These are phyloP conservation scores for Sebastiscus albofasciatus DNA, from an alignment of 2,797 vertebrate species.

Conservation along the genomic window DNA sequence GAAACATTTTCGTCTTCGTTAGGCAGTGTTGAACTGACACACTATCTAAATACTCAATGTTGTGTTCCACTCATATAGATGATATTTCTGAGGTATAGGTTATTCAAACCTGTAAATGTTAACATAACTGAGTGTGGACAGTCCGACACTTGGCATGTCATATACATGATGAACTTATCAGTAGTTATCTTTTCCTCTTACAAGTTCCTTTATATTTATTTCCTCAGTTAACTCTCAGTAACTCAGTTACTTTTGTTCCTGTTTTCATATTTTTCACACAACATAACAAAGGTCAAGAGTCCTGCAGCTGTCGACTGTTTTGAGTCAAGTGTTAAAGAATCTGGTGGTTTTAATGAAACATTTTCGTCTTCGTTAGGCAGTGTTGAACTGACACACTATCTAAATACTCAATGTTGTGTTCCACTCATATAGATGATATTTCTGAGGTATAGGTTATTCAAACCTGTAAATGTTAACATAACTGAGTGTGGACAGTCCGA, in stretches of 20 bases:
- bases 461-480: too few relatives aligned
- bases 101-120: neutral
- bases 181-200: neutral
- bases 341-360: neutral
- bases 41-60: neutral
- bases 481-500: too few relatives aligned
- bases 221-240: too few relatives aligned
- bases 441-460: neutral
- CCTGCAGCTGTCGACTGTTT: neutral
- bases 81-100: neutral
- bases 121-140: too few relatives aligned
- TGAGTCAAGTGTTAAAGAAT: neutral
- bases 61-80: neutral
- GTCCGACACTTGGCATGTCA: neutral
- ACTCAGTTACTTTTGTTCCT: neutral
- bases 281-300: neutral
- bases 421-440: neutral
- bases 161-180: neutral
- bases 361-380: fast-evolving
- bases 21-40: neutral
- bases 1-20: fast-evolving
- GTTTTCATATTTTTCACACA: neutral
- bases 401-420: neutral
- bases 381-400: neutral
- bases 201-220: neutral